Conservation (phyloP, 2,888 invertebrate genomes). For the Brachyptera putata region DNA sequence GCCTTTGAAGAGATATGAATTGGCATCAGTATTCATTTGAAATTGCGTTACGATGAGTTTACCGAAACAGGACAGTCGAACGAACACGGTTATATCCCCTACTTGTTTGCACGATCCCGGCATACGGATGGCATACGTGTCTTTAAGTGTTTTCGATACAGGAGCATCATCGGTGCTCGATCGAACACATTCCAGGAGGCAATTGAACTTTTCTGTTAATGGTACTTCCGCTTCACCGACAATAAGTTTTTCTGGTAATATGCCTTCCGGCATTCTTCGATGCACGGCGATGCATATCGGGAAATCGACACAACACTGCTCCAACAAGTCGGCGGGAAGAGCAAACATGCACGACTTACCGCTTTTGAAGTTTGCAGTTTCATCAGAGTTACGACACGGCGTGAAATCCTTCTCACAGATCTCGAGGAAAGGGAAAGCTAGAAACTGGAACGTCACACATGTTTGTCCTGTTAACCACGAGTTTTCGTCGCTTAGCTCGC, state of each 20-base stretch:
- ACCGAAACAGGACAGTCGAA: conserved; percentile 28
- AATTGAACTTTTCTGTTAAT: background rate
- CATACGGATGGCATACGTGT: conserved; percentile 12
- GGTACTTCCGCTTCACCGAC: conserved; percentile 20
- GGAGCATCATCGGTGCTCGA: background rate
- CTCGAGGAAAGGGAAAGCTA: conserved; percentile 25
- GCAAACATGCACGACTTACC: conserved; percentile 30
- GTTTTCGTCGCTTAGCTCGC: conserved; percentile 10
- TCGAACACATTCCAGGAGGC: background rate
- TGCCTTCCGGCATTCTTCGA: conserved; percentile 18
- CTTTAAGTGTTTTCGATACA: conserved; percentile 19
- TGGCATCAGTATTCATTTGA: conserved; percentile 22
- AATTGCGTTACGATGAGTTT: conserved; percentile 28
- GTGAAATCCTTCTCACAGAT: conserved; percentile 25
- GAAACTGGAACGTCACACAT: conserved; percentile 29
- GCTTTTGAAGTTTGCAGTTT: conserved; percentile 20
- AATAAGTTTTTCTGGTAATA: conserved; percentile 18
- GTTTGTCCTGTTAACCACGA: conserved; percentile 19
- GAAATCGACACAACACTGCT: background rate
- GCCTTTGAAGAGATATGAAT: conserved; percentile 26
- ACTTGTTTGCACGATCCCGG: conserved; percentile 7
- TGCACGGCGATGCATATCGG: conserved; percentile 17
- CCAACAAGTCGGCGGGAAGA: conserved; percentile 7
- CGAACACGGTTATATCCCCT: conserved; percentile 23
- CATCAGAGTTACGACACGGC: conserved; percentile 15